phyloP scores from a whole-genome alignment of 92 coral and sea anemone species.

The Desmophyllum pertusum region DNA sequence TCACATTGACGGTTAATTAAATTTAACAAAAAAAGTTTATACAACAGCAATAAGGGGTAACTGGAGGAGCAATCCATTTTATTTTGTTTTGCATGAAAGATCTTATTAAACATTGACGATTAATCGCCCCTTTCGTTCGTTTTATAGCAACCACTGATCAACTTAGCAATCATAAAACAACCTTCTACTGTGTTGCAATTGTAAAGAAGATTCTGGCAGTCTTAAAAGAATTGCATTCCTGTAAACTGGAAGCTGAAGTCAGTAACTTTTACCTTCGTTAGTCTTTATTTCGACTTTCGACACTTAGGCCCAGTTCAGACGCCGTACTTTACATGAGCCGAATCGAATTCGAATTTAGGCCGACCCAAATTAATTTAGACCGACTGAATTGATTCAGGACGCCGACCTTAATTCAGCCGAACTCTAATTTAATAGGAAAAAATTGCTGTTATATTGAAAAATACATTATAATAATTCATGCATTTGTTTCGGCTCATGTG shows the following conservation, averaged over 20 bases:
- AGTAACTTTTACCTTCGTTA: no score
- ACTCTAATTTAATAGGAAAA: no score
- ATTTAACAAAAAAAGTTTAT: conserved; percentile 8
- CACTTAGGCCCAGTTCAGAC: no score
- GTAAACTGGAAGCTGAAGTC: not conserved
- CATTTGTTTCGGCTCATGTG: no score
- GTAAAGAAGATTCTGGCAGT: not conserved
- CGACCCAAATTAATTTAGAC: no score
- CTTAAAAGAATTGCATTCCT: not conserved
- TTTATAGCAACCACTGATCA: not conserved
- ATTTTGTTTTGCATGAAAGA: not conserved
- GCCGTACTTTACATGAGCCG: no score
- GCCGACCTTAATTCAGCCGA: no score
- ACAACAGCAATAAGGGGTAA: not conserved
- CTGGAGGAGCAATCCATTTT: not conserved
- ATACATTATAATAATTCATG: no score
- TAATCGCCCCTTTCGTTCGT: not conserved
- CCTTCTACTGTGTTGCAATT: not conserved
- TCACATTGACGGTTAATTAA: conserved; percentile 18
- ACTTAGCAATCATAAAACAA: not conserved
- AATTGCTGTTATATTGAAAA: no score
- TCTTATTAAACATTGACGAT: not conserved
- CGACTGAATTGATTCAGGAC: no score
- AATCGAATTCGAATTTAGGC: no score
- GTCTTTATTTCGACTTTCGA: no score